Conservation (phyloP, 1,140 invertebrate species). For the Bombus confusus region DNA sequence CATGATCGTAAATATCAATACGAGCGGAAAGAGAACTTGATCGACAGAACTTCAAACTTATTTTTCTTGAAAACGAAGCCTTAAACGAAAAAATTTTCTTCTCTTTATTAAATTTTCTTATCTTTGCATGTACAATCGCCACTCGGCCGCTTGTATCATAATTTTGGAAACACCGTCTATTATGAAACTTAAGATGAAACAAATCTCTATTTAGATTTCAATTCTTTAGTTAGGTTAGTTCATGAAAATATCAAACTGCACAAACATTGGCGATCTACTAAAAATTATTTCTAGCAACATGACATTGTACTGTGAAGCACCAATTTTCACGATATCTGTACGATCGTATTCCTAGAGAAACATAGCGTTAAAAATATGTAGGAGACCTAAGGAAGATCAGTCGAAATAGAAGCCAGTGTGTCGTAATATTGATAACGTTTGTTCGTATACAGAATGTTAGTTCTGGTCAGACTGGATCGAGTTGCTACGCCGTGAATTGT, state of each 20-base stretch:
- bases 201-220: too few species aligned
- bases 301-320: accelerated
- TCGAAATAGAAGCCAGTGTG: too few species aligned
- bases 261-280: accelerated
- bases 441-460: background rate
- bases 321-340: background rate
- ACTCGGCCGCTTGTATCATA: too few species aligned
- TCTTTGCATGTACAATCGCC: too few species aligned
- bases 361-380: background rate
- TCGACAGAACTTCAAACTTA: too few species aligned
- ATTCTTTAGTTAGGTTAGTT: too few species aligned
- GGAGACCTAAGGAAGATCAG: background rate
- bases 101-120: too few species aligned
- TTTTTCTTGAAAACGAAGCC: too few species aligned
- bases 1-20: too few species aligned
- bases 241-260: background rate
- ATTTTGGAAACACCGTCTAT: too few species aligned
- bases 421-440: background rate
- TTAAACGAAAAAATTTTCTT: background rate
- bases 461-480: slow-evolving; percentile 37
- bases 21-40: too few species aligned
- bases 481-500: slow-evolving; percentile 33
- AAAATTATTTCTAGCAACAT: background rate
- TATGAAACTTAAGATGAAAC: too few species aligned
- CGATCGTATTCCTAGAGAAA: background rate